Evolutionary conservation across 2,888 invertebrate species (phyloP).

Genomic region (Microplitis manilae): DNA sequence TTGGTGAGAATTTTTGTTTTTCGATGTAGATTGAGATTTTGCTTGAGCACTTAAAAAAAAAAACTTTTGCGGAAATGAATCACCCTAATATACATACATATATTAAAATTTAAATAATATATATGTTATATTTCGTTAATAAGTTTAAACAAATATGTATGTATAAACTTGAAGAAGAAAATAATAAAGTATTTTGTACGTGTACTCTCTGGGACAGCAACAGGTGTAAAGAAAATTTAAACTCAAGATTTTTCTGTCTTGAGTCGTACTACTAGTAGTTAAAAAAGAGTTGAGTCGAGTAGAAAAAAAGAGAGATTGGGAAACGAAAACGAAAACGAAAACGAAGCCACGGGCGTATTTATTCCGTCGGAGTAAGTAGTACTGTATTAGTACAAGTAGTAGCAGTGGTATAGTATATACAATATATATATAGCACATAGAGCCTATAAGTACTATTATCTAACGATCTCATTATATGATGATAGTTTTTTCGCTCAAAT

Average conservation of each 20-base stretch:
- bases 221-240: constrained; percentile 39
- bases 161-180: background rate
- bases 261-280: constrained; percentile 17
- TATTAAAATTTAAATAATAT: no score
- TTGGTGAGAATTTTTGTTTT: no score
- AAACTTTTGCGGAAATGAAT: no score
- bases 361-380: background rate
- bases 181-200: background rate
- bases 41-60: no score
- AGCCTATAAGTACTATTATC: background rate
- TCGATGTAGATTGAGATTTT: no score
- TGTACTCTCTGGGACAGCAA: constrained; percentile 32
- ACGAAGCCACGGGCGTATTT: constrained; percentile 3
- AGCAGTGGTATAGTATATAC: no score
- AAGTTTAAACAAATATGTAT: background rate
- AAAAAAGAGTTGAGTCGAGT: background rate
- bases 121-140: no score
- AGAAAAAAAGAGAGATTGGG: background rate
- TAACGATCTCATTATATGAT: no score
- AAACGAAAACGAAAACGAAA: background rate
- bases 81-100: background rate
- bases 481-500: no score
- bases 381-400: no score
- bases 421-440: background rate
- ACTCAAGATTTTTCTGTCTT: constrained; percentile 25